Evolutionary conservation across 2,113 vertebrate species (phyloP).

Genomic region (Emydura subglobosa): DNA sequence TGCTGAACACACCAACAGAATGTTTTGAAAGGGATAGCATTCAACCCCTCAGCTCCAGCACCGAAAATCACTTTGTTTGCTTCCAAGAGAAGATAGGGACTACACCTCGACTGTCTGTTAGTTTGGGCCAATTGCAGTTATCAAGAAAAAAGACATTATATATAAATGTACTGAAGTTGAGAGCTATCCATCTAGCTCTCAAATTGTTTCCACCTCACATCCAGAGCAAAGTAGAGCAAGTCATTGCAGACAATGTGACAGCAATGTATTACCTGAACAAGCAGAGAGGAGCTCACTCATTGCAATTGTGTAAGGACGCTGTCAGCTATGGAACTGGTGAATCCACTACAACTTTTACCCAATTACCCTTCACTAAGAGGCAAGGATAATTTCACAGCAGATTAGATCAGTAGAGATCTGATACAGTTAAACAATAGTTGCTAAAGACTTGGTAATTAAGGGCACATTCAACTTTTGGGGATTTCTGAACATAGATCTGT

Average conservation of each 20-base stretch:
- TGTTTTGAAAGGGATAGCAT: background rate
- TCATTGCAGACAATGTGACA: background rate
- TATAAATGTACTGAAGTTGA: background rate
- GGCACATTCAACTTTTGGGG: background rate
- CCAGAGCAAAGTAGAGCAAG: background rate
- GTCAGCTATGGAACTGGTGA: background rate
- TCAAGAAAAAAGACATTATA: background rate
- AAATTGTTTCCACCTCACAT: background rate
- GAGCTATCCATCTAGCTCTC: background rate
- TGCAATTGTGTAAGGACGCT: background rate
- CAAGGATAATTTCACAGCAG: background rate
- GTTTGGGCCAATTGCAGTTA: background rate
- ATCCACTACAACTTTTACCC: background rate
- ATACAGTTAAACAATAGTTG: background rate
- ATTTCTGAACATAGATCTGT: background rate
- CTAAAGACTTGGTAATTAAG: background rate
- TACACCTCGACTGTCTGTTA: background rate
- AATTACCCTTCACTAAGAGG: background rate
- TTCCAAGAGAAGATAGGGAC: background rate
- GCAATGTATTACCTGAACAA: background rate
- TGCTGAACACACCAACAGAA: background rate
- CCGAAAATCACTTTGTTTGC: background rate
- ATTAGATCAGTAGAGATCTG: background rate
- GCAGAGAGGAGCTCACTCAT: background rate
- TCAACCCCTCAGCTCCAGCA: background rate